A percentile compares a stretch with the other conserved stretches of the same genome.
Evolutionary conservation across 2,113 vertebrate species (phyloP).

Genomic region (Sphyrna mokarran): DNA sequence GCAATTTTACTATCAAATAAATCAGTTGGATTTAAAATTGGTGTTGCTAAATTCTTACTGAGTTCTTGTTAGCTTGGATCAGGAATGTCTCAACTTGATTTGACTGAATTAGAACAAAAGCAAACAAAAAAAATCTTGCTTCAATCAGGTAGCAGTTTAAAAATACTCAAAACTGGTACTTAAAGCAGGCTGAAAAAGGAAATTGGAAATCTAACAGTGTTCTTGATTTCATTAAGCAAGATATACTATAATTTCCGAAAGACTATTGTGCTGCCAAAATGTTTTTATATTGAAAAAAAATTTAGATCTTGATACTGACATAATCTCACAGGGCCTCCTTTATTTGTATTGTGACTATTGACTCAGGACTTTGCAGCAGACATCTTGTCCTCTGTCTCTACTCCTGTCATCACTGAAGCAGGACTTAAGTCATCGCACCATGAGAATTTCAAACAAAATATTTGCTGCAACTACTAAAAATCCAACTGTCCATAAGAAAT

Average conservation of each 20-base stretch:
- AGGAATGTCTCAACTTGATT: too few relatives aligned
- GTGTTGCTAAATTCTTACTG: too few relatives aligned
- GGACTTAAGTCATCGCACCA: neutral
- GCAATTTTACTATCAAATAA: too few relatives aligned
- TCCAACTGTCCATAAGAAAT: neutral
- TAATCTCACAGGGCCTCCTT: neutral
- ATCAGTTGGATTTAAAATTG: too few relatives aligned
- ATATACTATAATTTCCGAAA: neutral
- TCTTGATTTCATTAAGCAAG: neutral
- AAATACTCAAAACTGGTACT: neutral
- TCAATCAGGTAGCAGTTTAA: neutral
- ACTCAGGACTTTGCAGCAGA: neutral
- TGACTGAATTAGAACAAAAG: too few relatives aligned
- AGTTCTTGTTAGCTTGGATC: too few relatives aligned
- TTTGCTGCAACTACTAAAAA: neutral
- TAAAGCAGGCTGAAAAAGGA: neutral
- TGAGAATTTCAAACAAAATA: conserved; percentile 13
- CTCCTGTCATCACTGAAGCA: neutral
- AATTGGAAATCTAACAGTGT: neutral
- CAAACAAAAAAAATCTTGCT: too few relatives aligned
- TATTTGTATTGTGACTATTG: neutral
- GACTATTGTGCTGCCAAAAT: neutral
- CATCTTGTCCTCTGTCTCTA: neutral
- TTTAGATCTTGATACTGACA: neutral
- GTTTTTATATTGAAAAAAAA: neutral